Conservation (phyloP, 2,888 invertebrate genomes). For the Alloplasta piceator region DNA sequence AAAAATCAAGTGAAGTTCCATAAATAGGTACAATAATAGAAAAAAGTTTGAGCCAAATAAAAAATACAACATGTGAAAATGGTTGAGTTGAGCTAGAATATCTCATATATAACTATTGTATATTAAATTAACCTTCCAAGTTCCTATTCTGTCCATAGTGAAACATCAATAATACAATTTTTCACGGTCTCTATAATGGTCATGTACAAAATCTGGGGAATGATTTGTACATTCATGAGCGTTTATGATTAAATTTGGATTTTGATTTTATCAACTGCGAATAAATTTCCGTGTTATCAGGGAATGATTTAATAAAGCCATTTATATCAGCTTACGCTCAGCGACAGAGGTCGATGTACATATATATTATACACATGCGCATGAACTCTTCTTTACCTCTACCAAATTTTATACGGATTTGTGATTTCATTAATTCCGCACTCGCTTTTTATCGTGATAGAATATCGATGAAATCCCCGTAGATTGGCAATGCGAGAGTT, state of each 20-base stretch:
- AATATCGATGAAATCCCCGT: constrained; percentile 54
- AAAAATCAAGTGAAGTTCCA: too few species aligned
- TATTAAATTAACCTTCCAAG: too few species aligned
- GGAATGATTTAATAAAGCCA: constrained; percentile 24
- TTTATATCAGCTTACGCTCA: constrained; percentile 5
- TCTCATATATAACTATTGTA: too few species aligned
- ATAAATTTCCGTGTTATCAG: constrained; percentile 16
- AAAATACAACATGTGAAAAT: too few species aligned
- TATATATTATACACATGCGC: too few species aligned
- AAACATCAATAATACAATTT: too few species aligned
- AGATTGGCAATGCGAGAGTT: constrained; percentile 16
- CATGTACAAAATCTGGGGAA: too few species aligned
- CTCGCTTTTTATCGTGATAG: constrained; percentile 46
- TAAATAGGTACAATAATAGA: too few species aligned
- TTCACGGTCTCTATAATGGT: too few species aligned
- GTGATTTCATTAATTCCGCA: constrained; percentile 56
- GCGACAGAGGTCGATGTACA: not conserved
- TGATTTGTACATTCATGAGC: not conserved
- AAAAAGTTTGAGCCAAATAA: too few species aligned
- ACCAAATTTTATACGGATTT: constrained; percentile 44
- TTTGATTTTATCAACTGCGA: constrained; percentile 8
- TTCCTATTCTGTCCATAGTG: too few species aligned
- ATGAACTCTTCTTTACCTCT: not conserved
- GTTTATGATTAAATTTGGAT: not conserved
- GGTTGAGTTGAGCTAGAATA: too few species aligned